Evolutionary conservation across 2,113 vertebrate genomes (phyloP).

Genomic region (Tichodroma muraria): DNA sequence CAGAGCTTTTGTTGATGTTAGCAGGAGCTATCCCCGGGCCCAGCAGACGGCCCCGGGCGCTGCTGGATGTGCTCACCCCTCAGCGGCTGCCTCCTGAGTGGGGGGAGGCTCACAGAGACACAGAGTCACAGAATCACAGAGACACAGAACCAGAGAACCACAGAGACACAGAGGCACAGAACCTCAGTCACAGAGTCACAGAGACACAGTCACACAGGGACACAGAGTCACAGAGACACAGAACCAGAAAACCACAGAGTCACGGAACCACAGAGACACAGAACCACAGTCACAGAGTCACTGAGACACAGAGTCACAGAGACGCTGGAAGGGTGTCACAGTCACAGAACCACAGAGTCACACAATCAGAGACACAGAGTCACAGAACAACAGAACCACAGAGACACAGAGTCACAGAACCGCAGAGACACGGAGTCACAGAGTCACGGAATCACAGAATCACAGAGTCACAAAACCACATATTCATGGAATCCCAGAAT

Average conservation of each 20-base stretch:
- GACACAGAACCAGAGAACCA: accelerated
- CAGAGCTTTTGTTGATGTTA: neutral
- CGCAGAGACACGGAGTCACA: no score
- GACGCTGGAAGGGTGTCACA: no score
- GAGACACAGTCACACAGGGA: accelerated
- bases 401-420: neutral
- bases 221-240: neutral
- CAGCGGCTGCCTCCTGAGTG: accelerated
- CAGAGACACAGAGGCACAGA: neutral
- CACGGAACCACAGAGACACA: neutral
- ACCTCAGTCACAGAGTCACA: neutral
- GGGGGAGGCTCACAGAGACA: neutral
- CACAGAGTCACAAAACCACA: neutral
- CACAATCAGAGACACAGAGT: accelerated
- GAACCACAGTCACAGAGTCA: accelerated
- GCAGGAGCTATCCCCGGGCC: neutral
- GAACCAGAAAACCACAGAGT: accelerated
- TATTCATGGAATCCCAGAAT: no score
- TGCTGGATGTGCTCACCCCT: neutral
- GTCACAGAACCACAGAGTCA: accelerated
- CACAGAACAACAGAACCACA: neutral
- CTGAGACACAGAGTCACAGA: neutral
- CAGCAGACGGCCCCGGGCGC: neutral
- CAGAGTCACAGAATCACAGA: neutral
- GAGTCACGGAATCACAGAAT: neutral